These are phyloP conservation scores for Ranitomeya variabilis DNA, from an alignment of 2,113 vertebrate genomes.

Conservation along the genomic window DNA sequence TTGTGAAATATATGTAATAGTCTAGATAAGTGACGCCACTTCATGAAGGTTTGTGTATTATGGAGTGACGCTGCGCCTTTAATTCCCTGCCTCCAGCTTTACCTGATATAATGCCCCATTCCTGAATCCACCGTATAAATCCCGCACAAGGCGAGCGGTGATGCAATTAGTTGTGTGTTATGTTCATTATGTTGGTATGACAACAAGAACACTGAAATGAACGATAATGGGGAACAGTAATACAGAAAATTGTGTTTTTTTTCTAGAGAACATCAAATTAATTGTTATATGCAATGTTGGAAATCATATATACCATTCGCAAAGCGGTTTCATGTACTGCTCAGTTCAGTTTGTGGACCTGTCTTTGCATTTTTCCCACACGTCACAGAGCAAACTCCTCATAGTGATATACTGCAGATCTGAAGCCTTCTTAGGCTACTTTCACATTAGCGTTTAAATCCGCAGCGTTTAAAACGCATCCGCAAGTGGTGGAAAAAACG, in stretches of 20 bases:
- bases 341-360: neutral
- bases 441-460: too few species aligned
- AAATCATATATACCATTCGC: neutral
- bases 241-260: neutral
- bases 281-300: neutral
- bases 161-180: neutral
- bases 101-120: neutral
- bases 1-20: too few species aligned
- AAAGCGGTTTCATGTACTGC: neutral
- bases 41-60: neutral
- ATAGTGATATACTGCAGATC: neutral
- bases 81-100: too few species aligned
- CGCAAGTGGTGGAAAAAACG: too few species aligned
- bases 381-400: neutral
- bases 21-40: neutral
- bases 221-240: neutral
- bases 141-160: neutral
- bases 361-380: neutral
- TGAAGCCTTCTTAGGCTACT: too few species aligned
- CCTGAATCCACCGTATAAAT: neutral
- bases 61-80: too few species aligned
- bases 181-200: constrained; percentile 28
- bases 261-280: neutral
- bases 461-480: too few species aligned
- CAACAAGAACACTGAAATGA: neutral